Conservation (phyloP, 2,113 vertebrate genomes). For the Colistium nudipinnis region DNA sequence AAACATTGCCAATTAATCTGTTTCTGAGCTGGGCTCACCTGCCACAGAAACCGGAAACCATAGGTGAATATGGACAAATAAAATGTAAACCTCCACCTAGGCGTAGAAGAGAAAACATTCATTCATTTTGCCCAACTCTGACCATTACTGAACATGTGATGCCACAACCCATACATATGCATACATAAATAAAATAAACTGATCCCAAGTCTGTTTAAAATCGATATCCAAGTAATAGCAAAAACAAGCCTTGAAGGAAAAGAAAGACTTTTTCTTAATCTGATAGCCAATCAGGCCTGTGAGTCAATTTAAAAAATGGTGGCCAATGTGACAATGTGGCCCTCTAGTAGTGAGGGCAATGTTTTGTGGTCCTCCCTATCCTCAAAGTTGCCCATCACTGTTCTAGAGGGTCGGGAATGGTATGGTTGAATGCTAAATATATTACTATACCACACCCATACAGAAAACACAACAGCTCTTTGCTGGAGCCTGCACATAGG, state of each 20-base stretch:
- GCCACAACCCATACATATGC: too few species aligned
- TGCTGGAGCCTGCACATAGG: slow-evolving; percentile 7
- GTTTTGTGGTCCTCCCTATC: too few species aligned
- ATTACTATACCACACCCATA: background rate
- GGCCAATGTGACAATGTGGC: too few species aligned
- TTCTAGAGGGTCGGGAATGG: too few species aligned
- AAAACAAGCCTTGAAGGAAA: background rate
- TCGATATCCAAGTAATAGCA: background rate
- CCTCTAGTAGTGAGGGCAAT: too few species aligned
- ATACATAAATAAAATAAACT: background rate
- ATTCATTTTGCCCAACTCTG: background rate
- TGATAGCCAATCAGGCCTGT: too few species aligned
- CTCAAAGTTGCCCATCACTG: too few species aligned
- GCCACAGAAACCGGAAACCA: slow-evolving; percentile 92
- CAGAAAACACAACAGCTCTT: slow-evolving; percentile 1
- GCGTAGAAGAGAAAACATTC: slow-evolving; percentile 52
- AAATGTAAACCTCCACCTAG: slow-evolving; percentile 98
- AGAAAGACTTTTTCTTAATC: background rate
- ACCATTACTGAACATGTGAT: background rate
- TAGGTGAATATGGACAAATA: slow-evolving; percentile 94
- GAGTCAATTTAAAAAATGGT: too few species aligned
- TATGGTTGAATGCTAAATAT: too few species aligned
- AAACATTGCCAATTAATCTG: background rate
- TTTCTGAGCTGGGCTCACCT: slow-evolving; percentile 83
- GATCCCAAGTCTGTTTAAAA: background rate